Percentiles rank a stretch among this genome's conserved stretches.
phyloP scores from a whole-genome alignment of 2,888 invertebrate species.

The Nipponacmea schrenckii region DNA sequence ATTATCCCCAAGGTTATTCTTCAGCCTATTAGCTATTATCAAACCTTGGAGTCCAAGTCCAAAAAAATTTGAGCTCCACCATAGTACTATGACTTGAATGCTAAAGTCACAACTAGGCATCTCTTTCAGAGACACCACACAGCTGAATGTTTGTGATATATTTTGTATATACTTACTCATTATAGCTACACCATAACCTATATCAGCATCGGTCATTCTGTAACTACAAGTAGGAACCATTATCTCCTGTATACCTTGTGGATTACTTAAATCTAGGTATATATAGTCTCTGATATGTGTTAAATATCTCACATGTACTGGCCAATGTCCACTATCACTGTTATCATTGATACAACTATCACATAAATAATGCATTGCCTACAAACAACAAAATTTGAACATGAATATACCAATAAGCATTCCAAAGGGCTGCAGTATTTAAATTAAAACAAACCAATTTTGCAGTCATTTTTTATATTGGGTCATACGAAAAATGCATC shows the following conservation, averaged over 20 bases:
- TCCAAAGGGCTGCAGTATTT: too few species aligned
- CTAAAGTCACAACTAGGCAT: too few species aligned
- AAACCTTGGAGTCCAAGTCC: too few species aligned
- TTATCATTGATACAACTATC: slow-evolving; percentile 53
- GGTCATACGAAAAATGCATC: too few species aligned
- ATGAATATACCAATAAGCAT: neutral
- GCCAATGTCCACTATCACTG: slow-evolving; percentile 45
- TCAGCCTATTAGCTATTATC: too few species aligned
- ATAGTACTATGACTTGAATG: too few species aligned
- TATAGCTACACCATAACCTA: slow-evolving; percentile 87
- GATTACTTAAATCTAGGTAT: slow-evolving; percentile 42
- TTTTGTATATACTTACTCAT: slow-evolving; percentile 72
- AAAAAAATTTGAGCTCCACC: too few species aligned
- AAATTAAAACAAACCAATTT: too few species aligned
- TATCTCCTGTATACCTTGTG: slow-evolving; percentile 76
- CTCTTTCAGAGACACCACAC: too few species aligned
- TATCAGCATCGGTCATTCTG: slow-evolving; percentile 88
- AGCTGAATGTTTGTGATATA: too few species aligned
- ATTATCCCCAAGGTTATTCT: too few species aligned
- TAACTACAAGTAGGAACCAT: slow-evolving; percentile 95
- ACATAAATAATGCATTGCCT: slow-evolving; percentile 50
- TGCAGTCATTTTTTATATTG: too few species aligned
- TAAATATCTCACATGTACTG: slow-evolving; percentile 41
- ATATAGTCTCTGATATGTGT: slow-evolving; percentile 37
- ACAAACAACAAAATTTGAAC: slow-evolving; percentile 18